Conservation (phyloP, 2,113 vertebrate species). For the Struthio camelus region DNA sequence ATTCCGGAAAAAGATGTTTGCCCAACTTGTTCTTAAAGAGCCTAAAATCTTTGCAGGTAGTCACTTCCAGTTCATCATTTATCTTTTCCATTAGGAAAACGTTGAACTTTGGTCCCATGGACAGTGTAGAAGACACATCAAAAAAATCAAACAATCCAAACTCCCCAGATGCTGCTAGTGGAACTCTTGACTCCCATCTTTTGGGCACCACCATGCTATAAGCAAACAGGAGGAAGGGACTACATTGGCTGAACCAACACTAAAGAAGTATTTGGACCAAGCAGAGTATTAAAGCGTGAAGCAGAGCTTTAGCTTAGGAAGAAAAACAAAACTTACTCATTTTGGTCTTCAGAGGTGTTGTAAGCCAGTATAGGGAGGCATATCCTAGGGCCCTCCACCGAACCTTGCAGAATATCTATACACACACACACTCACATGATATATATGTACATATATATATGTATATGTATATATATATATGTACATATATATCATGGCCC, state of each 20-base stretch:
- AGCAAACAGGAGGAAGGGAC: background rate
- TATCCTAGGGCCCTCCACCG: background rate
- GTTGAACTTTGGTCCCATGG: background rate
- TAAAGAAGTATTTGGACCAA: background rate
- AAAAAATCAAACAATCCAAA: background rate
- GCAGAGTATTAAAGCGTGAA: background rate
- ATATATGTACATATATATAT: no score
- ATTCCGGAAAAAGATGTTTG: background rate
- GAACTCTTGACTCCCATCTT: constrained; percentile 38
- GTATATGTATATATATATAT: no score
- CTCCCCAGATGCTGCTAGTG: background rate
- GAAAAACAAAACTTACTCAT: background rate
- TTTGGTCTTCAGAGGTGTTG: background rate
- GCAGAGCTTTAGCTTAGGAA: background rate
- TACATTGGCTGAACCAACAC: background rate
- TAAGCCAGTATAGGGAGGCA: background rate
- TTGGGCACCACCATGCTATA: background rate
- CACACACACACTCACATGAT: no score
- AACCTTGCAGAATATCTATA: no score
- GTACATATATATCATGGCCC: no score
- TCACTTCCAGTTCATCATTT: background rate
- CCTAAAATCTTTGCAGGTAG: background rate
- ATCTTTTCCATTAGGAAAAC: background rate
- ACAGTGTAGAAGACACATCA: background rate
- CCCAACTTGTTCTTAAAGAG: background rate